A percentile compares a stretch with the other conserved stretches of the same genome.
Evolutionary conservation across 2,113 vertebrate species (phyloP).

Genomic region (Promerops cafer): DNA sequence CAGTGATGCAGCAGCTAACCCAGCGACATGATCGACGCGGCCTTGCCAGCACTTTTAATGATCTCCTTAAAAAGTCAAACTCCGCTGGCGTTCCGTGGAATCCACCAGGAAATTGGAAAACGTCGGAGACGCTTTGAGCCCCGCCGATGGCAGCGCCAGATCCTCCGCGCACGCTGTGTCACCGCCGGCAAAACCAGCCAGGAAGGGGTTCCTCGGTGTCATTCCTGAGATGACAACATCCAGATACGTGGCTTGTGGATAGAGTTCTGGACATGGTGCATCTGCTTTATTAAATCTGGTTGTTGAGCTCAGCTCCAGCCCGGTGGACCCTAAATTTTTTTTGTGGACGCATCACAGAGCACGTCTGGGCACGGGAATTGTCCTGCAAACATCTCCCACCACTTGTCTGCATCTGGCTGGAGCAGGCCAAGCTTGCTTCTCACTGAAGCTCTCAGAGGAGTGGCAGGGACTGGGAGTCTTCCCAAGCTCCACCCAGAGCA

Average conservation of each 20-base stretch:
- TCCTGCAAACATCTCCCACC: not conserved
- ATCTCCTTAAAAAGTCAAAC: not conserved
- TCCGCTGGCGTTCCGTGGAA: not conserved
- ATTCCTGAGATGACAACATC: not conserved
- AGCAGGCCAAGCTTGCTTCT: not conserved
- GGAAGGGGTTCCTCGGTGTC: not conserved
- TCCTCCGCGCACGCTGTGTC: accelerated
- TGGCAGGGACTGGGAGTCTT: not conserved
- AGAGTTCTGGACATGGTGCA: not conserved
- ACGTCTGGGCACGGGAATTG: accelerated
- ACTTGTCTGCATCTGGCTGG: not conserved
- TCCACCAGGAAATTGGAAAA: not conserved
- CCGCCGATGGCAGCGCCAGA: not conserved
- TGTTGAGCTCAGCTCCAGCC: not conserved
- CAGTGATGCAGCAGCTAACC: not conserved
- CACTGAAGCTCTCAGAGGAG: not conserved
- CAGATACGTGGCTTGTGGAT: not conserved
- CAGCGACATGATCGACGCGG: not conserved
- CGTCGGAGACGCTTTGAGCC: not conserved
- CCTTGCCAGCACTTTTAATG: not conserved
- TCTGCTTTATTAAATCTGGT: not conserved
- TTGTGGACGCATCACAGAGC: not conserved
- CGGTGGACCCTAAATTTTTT: not conserved
- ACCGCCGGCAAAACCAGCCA: not conserved
- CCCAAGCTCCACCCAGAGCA: not conserved